Evolutionary conservation across 1,140 invertebrate species (phyloP).

Genomic region (Acromyrmex heyeri): DNA sequence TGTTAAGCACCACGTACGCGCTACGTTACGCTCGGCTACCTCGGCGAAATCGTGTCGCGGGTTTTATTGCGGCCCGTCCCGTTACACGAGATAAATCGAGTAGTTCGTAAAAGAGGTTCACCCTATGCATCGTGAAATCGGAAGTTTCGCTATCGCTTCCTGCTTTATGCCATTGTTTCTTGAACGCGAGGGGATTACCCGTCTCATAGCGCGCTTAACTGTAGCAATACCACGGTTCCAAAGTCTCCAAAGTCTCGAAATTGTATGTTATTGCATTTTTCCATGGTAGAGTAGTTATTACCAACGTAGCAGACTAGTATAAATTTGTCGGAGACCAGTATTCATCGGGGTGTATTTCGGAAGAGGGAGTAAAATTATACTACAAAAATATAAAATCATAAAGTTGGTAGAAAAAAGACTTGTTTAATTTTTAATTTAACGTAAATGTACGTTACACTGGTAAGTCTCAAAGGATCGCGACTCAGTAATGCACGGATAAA

Average conservation of each 20-base stretch:
- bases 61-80: constrained; percentile 46
- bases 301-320: background rate
- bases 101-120: constrained; percentile 29
- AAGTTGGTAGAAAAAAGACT: background rate
- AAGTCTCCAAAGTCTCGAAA: constrained; percentile 29
- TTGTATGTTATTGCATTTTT: constrained; percentile 54
- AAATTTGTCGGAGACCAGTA: background rate
- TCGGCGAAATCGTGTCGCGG: constrained; percentile 50
- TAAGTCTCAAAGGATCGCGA: constrained; percentile 23
- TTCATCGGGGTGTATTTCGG: background rate
- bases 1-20: constrained; percentile 47
- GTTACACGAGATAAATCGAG: constrained; percentile 56
- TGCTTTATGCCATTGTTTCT: constrained; percentile 33
- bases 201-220: constrained; percentile 20
- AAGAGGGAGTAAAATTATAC: background rate
- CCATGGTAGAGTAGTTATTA: background rate
- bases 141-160: background rate
- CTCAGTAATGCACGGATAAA: constrained; percentile 2
- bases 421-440: constrained; percentile 48
- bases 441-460: background rate
- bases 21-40: constrained; percentile 51
- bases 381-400: background rate
- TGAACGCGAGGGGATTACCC: constrained; percentile 29
- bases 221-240: background rate
- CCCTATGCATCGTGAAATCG: constrained; percentile 39